Base-by-base conservation (phyloP, 2,113 vertebrate species). In the Ellobius talpinus region DNA sequence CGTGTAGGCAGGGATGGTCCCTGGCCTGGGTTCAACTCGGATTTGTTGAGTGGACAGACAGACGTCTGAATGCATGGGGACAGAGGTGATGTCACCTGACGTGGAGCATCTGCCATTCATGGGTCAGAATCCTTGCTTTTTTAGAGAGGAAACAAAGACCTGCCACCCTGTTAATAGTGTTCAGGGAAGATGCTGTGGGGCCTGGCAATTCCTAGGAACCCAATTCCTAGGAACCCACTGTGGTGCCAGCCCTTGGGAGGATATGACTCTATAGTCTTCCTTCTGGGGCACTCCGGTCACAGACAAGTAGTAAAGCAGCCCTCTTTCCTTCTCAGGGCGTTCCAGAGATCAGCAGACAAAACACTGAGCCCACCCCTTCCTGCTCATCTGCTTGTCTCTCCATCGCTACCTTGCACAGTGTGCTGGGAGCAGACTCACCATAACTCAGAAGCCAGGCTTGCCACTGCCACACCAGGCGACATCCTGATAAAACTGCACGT, bases 301-400 rank as follows among this genome's bases (percentile, higher is more conserved):
- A 68, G 36, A 55, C 8, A 42, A 52, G 2, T 4, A 66, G 42
- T 1, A 5, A 39, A 14, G 24, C 33, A 5, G 52, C 29, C 17
- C 17, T 45, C n/a, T 65, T 63, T 21, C 58, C 36, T 66, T 36
- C 65, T 45, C 2, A 0, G 0, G 55, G 76, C 1, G 3, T 39
- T 31, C 23, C 9, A 4, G 68, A 61, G 45, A 45, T 11, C 63
- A 9, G 76, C 61, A 81, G 55, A 73, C 4, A 17, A 0, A 23
- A 8, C 1, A 1, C 36, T 1, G 0, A 3, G 31, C 17, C 4
- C 14, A 81, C 31, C 14, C 5, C 10, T 31, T 31, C 39, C 45
- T 9, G 33, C 2, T 10, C 3, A 8, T 14, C 42, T 7, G 3
- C 81, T 4, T 3, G 24, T 58, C 11, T 24, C 55, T 74, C 45